These are phyloP conservation scores for Cephus rjabovi DNA, from an alignment of 2,888 invertebrate species.

Conservation along the genomic window DNA sequence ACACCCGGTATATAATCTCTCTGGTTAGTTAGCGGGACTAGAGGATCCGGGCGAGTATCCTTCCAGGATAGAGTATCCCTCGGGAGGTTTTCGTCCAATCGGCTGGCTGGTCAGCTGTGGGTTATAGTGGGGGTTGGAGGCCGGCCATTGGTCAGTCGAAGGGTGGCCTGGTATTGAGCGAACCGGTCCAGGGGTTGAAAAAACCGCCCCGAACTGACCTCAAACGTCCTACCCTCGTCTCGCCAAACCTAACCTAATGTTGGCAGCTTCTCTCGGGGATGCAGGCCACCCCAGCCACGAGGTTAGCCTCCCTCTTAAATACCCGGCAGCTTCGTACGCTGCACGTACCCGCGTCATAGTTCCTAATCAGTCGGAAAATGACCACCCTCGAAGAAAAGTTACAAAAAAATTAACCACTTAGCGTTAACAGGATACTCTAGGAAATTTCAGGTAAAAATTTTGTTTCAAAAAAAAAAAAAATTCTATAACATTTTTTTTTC, in stretches of 20 bases:
- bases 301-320: constrained; percentile 22
- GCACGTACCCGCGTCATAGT: too few relatives aligned
- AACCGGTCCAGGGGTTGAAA: constrained; percentile 61
- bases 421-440: constrained; percentile 5
- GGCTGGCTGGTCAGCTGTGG: constrained; percentile 58
- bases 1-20: constrained; percentile 60
- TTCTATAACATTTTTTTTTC: too few relatives aligned
- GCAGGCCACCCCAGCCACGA: constrained; percentile 18
- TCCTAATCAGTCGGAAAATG: constrained; percentile 4
- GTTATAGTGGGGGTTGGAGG: constrained; percentile 56
- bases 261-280: constrained; percentile 33
- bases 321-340: constrained; percentile 8
- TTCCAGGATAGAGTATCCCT: constrained; percentile 55
- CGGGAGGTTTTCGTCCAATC: constrained; percentile 59
- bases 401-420: not conserved
- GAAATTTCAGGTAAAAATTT: not conserved
- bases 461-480: too few relatives aligned
- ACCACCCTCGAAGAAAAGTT: constrained; percentile 3
- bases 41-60: constrained; percentile 52
- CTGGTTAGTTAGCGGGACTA: constrained; percentile 61
- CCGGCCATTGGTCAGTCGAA: constrained; percentile 64
- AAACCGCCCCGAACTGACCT: constrained; percentile 66
- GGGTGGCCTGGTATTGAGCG: constrained; percentile 63
- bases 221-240: constrained; percentile 66
- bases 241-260: constrained; percentile 60